Percentiles rank a stretch among this genome's conserved stretches.
These are phyloP conservation scores for Cotesia typhae DNA, from an alignment of 1,140 invertebrate genomes.

Conservation along the genomic window DNA sequence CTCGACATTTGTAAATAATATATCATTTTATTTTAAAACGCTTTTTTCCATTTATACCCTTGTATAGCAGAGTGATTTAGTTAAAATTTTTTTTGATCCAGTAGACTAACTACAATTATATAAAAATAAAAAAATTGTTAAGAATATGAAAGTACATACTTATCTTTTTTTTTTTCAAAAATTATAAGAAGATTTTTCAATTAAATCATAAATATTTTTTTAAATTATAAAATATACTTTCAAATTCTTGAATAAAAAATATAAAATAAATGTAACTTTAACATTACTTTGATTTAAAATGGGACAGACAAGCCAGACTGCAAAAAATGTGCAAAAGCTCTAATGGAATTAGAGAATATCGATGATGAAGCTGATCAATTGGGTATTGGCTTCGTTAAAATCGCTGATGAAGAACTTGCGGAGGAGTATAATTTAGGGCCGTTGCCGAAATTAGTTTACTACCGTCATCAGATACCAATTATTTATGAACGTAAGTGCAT, in stretches of 20 bases:
- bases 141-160: neutral
- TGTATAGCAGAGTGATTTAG: neutral
- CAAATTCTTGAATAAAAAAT: neutral
- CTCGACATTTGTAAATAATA: constrained; percentile 19
- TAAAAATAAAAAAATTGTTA: neutral
- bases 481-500: constrained; percentile 86
- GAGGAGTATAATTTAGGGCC: constrained; percentile 92
- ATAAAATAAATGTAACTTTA: constrained; percentile 19
- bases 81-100: constrained; percentile 6
- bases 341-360: constrained; percentile 92
- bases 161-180: too few species aligned
- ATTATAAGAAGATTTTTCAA: too few species aligned
- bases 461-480: constrained; percentile 92
- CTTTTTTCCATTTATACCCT: neutral
- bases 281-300: constrained; percentile 59
- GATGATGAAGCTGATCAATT: constrained; percentile 95
- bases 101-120: neutral
- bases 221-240: neutral
- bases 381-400: constrained; percentile 94
- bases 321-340: constrained; percentile 88
- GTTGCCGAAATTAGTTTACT: constrained; percentile 90
- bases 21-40: neutral
- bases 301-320: constrained; percentile 89
- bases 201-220: neutral
- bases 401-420: constrained; percentile 88